Conservation (phyloP, 2,888 invertebrate genomes). For the Amblyteles armatorius region DNA sequence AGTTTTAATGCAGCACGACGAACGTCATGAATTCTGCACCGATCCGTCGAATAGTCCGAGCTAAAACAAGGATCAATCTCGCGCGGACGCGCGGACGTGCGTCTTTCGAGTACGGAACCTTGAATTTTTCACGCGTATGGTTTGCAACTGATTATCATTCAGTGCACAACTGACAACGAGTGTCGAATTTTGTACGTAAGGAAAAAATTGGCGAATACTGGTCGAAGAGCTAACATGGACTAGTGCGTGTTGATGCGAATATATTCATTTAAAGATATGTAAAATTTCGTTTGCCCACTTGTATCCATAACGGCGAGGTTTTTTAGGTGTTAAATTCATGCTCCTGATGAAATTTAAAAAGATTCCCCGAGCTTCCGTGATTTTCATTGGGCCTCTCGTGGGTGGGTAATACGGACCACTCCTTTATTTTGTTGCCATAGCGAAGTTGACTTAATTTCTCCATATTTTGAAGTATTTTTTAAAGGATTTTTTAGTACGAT, state of each 20-base stretch:
- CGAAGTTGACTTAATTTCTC: too few species aligned
- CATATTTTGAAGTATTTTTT: too few species aligned
- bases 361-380: too few species aligned
- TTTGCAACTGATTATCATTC: slow-evolving; percentile 8
- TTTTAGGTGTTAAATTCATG: too few species aligned
- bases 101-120: slow-evolving; percentile 27
- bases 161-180: not conserved
- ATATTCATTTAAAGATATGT: not conserved
- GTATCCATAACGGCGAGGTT: too few species aligned
- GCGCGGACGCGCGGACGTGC: slow-evolving; percentile 31
- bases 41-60: slow-evolving; percentile 32
- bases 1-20: slow-evolving; percentile 14
- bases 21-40: slow-evolving; percentile 27
- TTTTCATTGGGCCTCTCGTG: too few species aligned
- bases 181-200: not conserved
- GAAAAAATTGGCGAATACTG: not conserved
- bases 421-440: too few species aligned
- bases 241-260: not conserved
- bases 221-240: not conserved
- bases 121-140: slow-evolving; percentile 22
- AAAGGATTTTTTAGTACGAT: too few species aligned
- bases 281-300: not conserved
- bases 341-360: too few species aligned
- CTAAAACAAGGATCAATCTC: slow-evolving; percentile 44
- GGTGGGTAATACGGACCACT: too few species aligned